Evolutionary conservation across 2,888 invertebrate species (phyloP), one percentile per base, ranked within the genome.

Genomic region (Uloborus plumipes): DNA sequence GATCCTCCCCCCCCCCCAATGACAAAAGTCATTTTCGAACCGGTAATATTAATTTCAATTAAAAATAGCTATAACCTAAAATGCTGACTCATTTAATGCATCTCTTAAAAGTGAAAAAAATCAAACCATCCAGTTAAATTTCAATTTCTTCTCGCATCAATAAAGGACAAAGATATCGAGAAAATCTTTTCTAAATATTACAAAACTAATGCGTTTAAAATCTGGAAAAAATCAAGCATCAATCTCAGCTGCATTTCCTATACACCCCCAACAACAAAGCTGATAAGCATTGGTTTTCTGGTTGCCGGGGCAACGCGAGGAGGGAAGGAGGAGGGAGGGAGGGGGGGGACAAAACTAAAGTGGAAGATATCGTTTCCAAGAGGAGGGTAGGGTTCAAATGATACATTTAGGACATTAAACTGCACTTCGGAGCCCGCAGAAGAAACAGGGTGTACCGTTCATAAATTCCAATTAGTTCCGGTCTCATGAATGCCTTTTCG

Each of bases 381-480:
- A 39, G 39, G 39, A 39, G 39, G 11, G 39, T 39, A 39, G 39
- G 39, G 39, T 39, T 39, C 39, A 76, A 61, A 67, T 79, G 66
- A 79, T 72, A 59, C 58, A 79, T 66, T 58, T 65, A 59, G 15
- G 58, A 58, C 50, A 59, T 58, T 70, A 61, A 61, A 72, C 65
- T 59, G 71, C 65, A 71, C 65, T 71, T 71, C n/a, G 58, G 16
- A 70, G 59, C 16, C 22, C 51, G 39, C 16, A 53, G 65, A 64
- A 65, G 65, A 70, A 69, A 66, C 39, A 55, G 39, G 39, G 53
- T 14, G 53, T 62, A 39, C 53, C 31, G 55, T 50, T 51, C 78
- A 78, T 78, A 78, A 71, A 78, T 78, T 71, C 71, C 78, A 78
- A 78, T 78, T 78, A 78, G 71, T 71, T 64, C 50, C 64, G 9